Percentiles rank a stretch among this genome's conserved stretches.
phyloP scores from a whole-genome alignment of 2,888 invertebrate species.

The Drosophila pegasa region DNA sequence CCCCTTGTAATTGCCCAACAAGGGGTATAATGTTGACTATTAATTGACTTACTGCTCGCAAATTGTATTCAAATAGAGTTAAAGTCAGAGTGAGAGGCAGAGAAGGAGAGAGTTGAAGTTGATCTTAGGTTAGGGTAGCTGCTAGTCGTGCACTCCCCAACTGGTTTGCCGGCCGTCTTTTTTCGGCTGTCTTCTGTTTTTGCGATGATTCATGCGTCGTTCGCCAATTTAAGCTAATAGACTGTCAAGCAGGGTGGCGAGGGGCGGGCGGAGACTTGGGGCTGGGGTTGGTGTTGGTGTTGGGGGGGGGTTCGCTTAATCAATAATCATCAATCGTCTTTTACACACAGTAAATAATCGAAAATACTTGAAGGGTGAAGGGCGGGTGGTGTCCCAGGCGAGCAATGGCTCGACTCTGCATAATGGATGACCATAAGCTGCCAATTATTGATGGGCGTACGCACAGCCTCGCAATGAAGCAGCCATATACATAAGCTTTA shows the following conservation, averaged over 20 bases:
- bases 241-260: background rate
- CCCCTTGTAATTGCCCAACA: background rate
- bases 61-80: too few relatives aligned
- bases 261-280: background rate
- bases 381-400: background rate
- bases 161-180: background rate
- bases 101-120: background rate
- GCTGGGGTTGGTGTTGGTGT: background rate
- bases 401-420: conserved; percentile 1
- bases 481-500: background rate
- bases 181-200: conserved; percentile 17
- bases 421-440: conserved; percentile 71
- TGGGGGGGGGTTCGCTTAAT: conserved; percentile 44
- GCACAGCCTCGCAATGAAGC: conserved; percentile 36
- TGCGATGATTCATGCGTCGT: conserved; percentile 64
- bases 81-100: background rate
- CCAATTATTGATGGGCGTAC: conserved; percentile 71
- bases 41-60: too few relatives aligned
- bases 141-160: background rate
- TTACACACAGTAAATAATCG: conserved; percentile 67
- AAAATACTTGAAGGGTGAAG: conserved; percentile 32
- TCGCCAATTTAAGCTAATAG: conserved; percentile 53
- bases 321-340: conserved; percentile 77
- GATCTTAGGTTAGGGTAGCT: background rate
- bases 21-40: background rate